phyloP scores from a whole-genome alignment of 2,797 vertebrate species.

The Anableps anableps region DNA sequence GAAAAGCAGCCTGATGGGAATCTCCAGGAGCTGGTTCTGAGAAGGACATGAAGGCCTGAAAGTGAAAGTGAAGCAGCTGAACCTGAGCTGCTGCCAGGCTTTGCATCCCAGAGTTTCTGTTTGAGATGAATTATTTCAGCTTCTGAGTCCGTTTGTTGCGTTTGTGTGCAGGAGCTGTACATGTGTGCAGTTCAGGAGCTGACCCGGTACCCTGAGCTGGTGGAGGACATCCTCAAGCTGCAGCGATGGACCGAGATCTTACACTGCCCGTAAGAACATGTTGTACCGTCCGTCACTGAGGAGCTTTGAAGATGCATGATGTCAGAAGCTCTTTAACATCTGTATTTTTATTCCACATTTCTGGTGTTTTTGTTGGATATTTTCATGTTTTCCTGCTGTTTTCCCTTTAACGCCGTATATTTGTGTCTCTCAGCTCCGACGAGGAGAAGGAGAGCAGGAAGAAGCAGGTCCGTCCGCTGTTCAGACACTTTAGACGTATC shows the following conservation, averaged over 20 bases:
- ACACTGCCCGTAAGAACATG: constrained; percentile 87
- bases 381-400: background rate
- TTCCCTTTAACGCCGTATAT: background rate
- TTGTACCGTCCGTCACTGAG: too few species aligned
- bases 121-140: background rate
- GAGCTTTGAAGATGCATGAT: too few species aligned
- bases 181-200: constrained; percentile 90
- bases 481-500: constrained; percentile 94
- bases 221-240: constrained; percentile 91
- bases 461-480: constrained; percentile 94
- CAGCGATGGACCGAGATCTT: constrained; percentile 93
- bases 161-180: constrained; percentile 86
- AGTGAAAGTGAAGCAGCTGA: constrained; percentile 1
- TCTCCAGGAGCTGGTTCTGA: background rate
- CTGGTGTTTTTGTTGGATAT: background rate
- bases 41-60: background rate
- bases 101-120: background rate
- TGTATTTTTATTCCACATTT: background rate
- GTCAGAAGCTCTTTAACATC: too few species aligned
- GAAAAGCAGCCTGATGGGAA: background rate
- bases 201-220: constrained; percentile 88
- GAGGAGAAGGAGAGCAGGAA: constrained; percentile 90
- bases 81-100: background rate
- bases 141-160: background rate
- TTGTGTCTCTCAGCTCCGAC: constrained; percentile 77